phyloP scores from a whole-genome alignment of 1,140 invertebrate genomes.

The Coelopa frigida region DNA sequence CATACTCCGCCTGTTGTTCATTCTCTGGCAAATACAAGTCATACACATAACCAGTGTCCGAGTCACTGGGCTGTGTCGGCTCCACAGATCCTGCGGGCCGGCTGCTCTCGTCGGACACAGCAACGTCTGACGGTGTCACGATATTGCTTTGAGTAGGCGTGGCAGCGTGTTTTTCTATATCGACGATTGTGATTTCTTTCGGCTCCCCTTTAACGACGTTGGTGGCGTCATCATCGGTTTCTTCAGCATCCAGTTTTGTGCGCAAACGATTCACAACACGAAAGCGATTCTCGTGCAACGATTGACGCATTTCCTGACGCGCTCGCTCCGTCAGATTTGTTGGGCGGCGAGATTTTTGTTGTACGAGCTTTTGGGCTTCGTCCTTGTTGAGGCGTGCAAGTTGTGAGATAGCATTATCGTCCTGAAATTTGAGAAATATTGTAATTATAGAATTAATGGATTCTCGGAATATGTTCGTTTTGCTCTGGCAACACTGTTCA shows the following conservation, averaged over 20 bases:
- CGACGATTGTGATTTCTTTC: conserved; percentile 19
- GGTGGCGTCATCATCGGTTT: conserved; percentile 5
- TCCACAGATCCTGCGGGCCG: no score
- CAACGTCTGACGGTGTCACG: background rate
- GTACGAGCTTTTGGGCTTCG: conserved; percentile 30
- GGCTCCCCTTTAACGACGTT: no score
- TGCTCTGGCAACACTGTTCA: conserved; percentile 16
- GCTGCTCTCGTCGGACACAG: background rate
- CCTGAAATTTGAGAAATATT: conserved; percentile 17
- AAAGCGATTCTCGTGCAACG: conserved; percentile 33
- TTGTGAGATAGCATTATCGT: conserved; percentile 38
- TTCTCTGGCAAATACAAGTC: conserved; percentile 41
- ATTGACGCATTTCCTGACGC: conserved; percentile 29
- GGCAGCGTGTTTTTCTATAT: conserved; percentile 17
- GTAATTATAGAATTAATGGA: conserved; percentile 1
- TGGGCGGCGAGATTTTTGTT: conserved; percentile 17
- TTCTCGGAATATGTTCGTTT: conserved; percentile 1
- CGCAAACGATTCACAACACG: conserved; percentile 40
- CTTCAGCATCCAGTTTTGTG: conserved; percentile 22
- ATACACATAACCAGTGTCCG: conserved; percentile 40
- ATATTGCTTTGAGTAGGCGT: background rate
- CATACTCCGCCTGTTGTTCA: conserved; percentile 33
- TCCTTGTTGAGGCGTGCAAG: conserved; percentile 44
- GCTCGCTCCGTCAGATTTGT: conserved; percentile 12
- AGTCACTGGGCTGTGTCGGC: conserved; percentile 29